phyloP scores from a whole-genome alignment of 2,113 vertebrate species.

The Mohoua ochrocephala region DNA sequence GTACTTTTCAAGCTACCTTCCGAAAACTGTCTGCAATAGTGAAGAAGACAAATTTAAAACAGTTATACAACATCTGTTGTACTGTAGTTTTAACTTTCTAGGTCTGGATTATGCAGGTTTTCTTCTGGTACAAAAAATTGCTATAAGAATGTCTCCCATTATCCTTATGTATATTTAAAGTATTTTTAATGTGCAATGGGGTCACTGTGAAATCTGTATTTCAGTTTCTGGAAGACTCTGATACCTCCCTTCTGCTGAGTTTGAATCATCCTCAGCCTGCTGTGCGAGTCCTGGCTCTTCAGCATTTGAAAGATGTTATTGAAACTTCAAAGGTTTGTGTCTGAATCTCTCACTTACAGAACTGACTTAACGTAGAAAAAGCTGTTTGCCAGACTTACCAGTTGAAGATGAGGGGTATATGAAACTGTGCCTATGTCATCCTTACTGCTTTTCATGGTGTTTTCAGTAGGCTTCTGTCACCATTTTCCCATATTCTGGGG shows the following conservation, averaged over 20 bases:
- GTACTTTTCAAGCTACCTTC: not conserved
- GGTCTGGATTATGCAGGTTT: not conserved
- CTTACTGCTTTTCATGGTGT: not conserved
- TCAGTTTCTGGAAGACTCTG: slow-evolving; percentile 85
- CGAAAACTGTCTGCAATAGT: not conserved
- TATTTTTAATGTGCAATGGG: not conserved
- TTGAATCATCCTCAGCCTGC: slow-evolving; percentile 88
- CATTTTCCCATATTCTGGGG: not conserved
- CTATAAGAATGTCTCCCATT: not conserved
- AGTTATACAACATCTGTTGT: not conserved
- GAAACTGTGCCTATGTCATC: not conserved
- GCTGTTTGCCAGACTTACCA: not conserved
- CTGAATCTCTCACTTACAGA: not conserved
- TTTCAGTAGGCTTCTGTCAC: not conserved
- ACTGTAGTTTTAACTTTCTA: not conserved
- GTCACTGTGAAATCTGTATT: slow-evolving; percentile 36
- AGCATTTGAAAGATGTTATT: slow-evolving; percentile 80
- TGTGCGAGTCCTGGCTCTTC: slow-evolving; percentile 83
- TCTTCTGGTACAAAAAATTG: not conserved
- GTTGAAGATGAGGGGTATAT: not conserved
- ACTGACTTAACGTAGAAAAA: not conserved
- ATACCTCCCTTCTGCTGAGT: slow-evolving; percentile 89
- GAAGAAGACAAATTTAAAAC: not conserved
- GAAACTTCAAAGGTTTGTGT: slow-evolving; percentile 78
- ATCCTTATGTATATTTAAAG: not conserved